Evolutionary conservation across 2,113 vertebrate genomes (phyloP).

Genomic region (Otocyon megalotis): DNA sequence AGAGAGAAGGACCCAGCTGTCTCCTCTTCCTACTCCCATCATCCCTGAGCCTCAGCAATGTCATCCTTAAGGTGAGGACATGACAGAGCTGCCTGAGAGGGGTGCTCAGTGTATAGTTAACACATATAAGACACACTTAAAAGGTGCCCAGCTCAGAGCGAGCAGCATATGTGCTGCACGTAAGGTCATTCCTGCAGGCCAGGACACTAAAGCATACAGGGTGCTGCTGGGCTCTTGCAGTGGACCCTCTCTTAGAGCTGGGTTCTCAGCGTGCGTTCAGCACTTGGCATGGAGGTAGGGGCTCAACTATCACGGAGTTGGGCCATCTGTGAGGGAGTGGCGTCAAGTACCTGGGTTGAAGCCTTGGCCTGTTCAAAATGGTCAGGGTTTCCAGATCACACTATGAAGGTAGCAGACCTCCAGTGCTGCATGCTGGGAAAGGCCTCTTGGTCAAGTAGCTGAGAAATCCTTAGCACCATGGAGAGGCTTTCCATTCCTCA

Average conservation of each 20-base stretch:
- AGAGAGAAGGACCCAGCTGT: not conserved
- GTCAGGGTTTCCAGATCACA: not conserved
- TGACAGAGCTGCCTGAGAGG: not conserved
- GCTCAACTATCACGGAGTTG: not conserved
- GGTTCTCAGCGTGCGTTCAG: not conserved
- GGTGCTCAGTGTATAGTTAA: not conserved
- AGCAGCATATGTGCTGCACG: not conserved
- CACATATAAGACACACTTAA: too few species aligned
- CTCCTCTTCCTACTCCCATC: not conserved
- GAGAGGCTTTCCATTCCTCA: not conserved
- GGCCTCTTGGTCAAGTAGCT: not conserved
- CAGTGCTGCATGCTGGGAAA: not conserved
- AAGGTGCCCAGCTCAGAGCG: too few species aligned
- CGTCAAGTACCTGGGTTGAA: not conserved
- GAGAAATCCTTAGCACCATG: not conserved
- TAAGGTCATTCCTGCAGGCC: not conserved
- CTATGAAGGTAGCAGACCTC: not conserved
- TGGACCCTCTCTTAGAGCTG: not conserved
- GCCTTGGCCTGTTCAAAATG: not conserved
- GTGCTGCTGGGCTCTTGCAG: not conserved
- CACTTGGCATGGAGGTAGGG: too few species aligned
- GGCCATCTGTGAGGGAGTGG: not conserved
- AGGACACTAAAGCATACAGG: not conserved
- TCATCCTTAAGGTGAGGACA: not conserved
- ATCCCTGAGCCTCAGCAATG: not conserved